A percentile compares a stretch with the other conserved stretches of the same genome.
Evolutionary conservation across 1,140 invertebrate genomes (phyloP).

Genomic region (Drosophila nebulosa): DNA sequence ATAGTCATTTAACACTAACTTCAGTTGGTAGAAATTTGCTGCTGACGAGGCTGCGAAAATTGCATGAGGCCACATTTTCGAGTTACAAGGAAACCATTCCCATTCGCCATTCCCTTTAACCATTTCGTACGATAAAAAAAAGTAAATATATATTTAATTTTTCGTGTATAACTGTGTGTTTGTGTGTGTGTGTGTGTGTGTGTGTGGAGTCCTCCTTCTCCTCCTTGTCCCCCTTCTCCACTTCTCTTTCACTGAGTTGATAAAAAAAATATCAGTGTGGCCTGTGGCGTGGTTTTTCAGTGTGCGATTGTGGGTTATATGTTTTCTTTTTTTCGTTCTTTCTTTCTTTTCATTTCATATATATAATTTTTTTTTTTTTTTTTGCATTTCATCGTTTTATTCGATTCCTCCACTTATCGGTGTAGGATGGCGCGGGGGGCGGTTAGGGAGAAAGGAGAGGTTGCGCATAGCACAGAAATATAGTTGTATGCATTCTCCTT

Average conservation of each 20-base stretch:
- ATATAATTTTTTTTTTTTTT: neutral
- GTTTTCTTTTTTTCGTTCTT: slow-evolving; percentile 1
- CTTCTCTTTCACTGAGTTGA: slow-evolving; percentile 32
- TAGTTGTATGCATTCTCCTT: slow-evolving; percentile 65
- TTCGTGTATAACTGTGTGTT: neutral
- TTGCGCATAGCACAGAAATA: slow-evolving; percentile 34
- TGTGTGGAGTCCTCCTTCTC: neutral
- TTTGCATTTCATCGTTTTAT: slow-evolving; percentile 28
- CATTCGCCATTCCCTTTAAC: slow-evolving; percentile 33
- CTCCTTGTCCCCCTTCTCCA: neutral
- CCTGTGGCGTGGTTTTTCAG: slow-evolving; percentile 25
- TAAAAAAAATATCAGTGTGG: slow-evolving; percentile 55
- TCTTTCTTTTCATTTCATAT: neutral
- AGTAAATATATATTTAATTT: slow-evolving; percentile 55
- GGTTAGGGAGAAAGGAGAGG: neutral
- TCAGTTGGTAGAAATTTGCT: neutral
- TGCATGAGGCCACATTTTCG: slow-evolving; percentile 41
- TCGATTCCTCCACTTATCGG: slow-evolving; percentile 56
- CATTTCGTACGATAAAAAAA: slow-evolving; percentile 56
- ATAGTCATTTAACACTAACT: too few species aligned
- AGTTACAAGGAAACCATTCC: slow-evolving; percentile 45
- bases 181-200: too few species aligned
- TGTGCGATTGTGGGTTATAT: slow-evolving; percentile 7
- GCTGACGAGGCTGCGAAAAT: slow-evolving; percentile 51
- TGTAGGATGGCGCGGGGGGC: too few species aligned